Evolutionary conservation across 2,888 invertebrate species (phyloP), one percentile per base, ranked within the genome.

Genomic region (Carcina quercana): DNA sequence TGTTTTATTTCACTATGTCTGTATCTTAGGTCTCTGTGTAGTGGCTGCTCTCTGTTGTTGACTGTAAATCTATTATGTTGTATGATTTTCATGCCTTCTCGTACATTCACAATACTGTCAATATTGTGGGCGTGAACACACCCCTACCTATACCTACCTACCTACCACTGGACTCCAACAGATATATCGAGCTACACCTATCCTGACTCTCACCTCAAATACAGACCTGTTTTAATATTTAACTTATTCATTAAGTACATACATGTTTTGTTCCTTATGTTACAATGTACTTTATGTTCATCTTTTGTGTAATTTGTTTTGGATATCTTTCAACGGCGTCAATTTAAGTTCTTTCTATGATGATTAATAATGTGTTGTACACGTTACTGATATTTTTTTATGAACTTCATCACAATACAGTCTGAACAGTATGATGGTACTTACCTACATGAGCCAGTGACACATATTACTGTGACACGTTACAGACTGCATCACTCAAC

Each of bases 1-100:
- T 72, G 51, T 76, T 75, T 78, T 79, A 78, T 75, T 79, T 79
- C 53, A 62, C 57, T 71, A 48, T 54, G 47, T 57, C 65, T 69
- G 66, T 74, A 74, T 68, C 59, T 64, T 74, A 73, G 70, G 73
- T 79, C 66, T 82, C 76, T 84, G 82, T 82, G 80, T 85, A 85
- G 84, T 84, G 83, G 83, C 85, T 85, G 85, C 72, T 84, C 72
- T 79, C 76, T 84, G 84, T 85, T 85, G 83, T 83, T 74, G 74
- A 76, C 67, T 83, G 83, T 83, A 69, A 63, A 59, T 74, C 71
- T 76, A 75, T 82, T 80, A 74, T 79, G 79, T 82, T 83, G 74
- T 82, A 76, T 78, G 66, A 76, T 78, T 80, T 20, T 79, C 73
- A 75, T 80, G 83, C 83, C 80, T 82, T 80, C 74, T 82, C 65